These are phyloP conservation scores for Erithacus rubecula DNA, from an alignment of 2,797 vertebrate genomes.

Conservation along the genomic window DNA sequence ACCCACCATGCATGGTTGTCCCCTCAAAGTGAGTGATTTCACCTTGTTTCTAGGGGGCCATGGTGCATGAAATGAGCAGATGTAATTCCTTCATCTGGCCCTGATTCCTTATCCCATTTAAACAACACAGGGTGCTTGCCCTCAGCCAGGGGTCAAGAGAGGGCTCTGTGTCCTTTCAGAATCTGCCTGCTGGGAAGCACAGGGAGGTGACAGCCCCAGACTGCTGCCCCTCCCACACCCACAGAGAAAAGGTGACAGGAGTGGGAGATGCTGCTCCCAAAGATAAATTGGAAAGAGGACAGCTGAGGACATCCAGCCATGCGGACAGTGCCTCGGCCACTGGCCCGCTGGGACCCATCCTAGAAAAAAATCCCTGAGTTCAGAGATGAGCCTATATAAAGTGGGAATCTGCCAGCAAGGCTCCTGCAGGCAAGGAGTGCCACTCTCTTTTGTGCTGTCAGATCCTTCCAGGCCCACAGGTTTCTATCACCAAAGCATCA, in stretches of 20 bases:
- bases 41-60: not conserved
- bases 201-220: not conserved
- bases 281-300: not conserved
- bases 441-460: not conserved
- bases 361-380: not conserved
- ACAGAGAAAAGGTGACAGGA: not conserved
- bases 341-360: not conserved
- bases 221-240: not conserved
- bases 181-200: not conserved
- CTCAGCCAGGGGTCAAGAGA: not conserved
- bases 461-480: fast-evolving
- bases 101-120: not conserved
- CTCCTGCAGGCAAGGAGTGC: not conserved
- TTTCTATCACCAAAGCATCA: not conserved
- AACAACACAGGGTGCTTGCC: not conserved
- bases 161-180: not conserved
- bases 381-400: not conserved
- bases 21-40: not conserved
- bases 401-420: not conserved
- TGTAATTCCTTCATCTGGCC: not conserved
- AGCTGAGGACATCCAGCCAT: not conserved
- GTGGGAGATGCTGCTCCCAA: not conserved
- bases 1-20: fast-evolving
- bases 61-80: not conserved
- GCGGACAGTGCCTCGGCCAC: too few relatives aligned